These are phyloP conservation scores for Lepidothrix coronata DNA, from an alignment of 2,113 vertebrate species.

Conservation along the genomic window DNA sequence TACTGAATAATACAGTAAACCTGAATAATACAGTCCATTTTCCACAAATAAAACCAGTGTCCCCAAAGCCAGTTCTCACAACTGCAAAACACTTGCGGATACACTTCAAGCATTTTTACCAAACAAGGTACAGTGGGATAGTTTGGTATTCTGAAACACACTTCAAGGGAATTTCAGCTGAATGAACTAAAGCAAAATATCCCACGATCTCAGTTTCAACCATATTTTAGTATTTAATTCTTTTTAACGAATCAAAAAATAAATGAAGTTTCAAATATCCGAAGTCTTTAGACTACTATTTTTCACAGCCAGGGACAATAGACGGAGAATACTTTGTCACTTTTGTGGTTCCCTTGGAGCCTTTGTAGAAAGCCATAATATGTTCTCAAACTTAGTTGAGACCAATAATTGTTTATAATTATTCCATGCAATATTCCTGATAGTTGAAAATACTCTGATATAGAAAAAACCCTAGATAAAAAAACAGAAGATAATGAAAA, in stretches of 20 bases:
- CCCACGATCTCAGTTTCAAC: not conserved
- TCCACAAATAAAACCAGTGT: not conserved
- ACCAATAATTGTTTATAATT: not conserved
- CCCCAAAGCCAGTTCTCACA: not conserved
- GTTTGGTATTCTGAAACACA: not conserved
- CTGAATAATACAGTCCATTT: not conserved
- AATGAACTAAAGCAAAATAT: not conserved
- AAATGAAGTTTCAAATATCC: not conserved
- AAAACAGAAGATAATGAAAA: not conserved
- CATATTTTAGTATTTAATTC: not conserved
- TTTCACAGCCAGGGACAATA: not conserved
- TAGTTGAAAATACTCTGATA: not conserved
- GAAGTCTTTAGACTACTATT: not conserved
- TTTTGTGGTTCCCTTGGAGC: not conserved
- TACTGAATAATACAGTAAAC: too few species aligned
- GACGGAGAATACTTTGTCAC: not conserved
- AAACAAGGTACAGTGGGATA: not conserved
- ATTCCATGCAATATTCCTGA: not conserved
- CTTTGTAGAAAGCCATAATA: not conserved
- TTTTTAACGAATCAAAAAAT: not conserved
- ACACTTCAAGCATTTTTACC: not conserved
- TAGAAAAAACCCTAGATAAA: accelerated
- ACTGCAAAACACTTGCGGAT: not conserved
- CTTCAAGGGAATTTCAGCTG: not conserved
- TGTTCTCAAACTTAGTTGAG: not conserved